Percentiles rank a stretch among this genome's conserved stretches.
phyloP scores from a whole-genome alignment of 2,888 invertebrate genomes.

The Smittia sp. region DNA sequence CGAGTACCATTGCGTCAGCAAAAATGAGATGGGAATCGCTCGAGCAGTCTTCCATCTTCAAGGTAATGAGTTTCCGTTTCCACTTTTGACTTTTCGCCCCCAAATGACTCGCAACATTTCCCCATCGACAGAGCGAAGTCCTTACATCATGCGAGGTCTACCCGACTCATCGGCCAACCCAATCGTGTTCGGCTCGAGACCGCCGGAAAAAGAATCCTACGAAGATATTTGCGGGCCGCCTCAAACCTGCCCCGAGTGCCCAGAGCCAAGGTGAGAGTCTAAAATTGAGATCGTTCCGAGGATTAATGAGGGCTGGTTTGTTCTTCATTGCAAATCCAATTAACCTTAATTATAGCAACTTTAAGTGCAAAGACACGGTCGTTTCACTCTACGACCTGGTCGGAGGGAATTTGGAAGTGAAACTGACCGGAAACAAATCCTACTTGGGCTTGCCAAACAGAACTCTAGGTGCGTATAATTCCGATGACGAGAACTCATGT shows the following conservation, averaged over 20 bases:
- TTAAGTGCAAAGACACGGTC: constrained; percentile 58
- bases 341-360: constrained; percentile 44
- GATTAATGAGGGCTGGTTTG: background rate
- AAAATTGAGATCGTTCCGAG: background rate
- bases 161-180: constrained; percentile 50
- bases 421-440: constrained; percentile 60
- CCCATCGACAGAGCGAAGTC: constrained; percentile 55
- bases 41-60: constrained; percentile 69
- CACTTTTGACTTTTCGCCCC: constrained; percentile 28
- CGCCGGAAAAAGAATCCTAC: constrained; percentile 60
- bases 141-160: constrained; percentile 54
- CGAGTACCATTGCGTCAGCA: constrained; percentile 79
- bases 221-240: constrained; percentile 63
- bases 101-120: too few species aligned
- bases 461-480: constrained; percentile 51
- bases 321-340: constrained; percentile 44
- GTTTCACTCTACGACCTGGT: constrained; percentile 60
- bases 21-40: constrained; percentile 77
- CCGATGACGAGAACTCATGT: background rate
- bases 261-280: constrained; percentile 52
- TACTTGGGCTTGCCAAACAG: constrained; percentile 58
- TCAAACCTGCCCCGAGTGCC: constrained; percentile 62
- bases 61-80: constrained; percentile 54
- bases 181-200: constrained; percentile 59
- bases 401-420: constrained; percentile 54